Evolutionary conservation across 2,797 vertebrate genomes (phyloP).

Genomic region (Brachyalestes nurse): DNA sequence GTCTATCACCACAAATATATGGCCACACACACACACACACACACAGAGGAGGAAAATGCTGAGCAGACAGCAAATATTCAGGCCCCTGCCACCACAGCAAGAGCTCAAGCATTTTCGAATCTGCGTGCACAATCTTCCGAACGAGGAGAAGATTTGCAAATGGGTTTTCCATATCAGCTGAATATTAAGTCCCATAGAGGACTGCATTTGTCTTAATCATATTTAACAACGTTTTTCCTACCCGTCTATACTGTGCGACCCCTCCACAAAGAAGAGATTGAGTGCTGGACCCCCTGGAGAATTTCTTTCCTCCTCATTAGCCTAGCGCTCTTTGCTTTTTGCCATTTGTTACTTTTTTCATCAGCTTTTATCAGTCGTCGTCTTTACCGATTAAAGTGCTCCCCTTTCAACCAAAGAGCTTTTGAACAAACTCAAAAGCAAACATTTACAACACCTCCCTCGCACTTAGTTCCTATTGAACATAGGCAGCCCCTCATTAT

Average conservation of each 20-base stretch:
- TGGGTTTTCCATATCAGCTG: neutral
- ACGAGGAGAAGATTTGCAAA: neutral
- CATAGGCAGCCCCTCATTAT: neutral
- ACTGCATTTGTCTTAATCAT: neutral
- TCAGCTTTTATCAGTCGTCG: constrained; percentile 14
- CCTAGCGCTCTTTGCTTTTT: constrained; percentile 6
- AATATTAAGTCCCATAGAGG: neutral
- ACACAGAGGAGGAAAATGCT: neutral
- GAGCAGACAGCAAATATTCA: constrained; percentile 13
- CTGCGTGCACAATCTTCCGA: neutral
- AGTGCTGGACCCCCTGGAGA: constrained; percentile 14
- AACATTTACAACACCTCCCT: constrained; percentile 6
- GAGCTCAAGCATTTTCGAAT: constrained; percentile 15
- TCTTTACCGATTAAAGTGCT: constrained; percentile 36
- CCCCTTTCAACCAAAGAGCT: constrained; percentile 17
- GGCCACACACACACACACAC: neutral
- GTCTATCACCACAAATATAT: constrained; percentile 23
- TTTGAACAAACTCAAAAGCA: constrained; percentile 37
- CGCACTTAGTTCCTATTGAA: constrained; percentile 17
- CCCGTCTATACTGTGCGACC: too few relatives aligned
- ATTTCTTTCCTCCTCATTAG: constrained; percentile 22
- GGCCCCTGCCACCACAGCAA: constrained; percentile 7
- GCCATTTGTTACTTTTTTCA: neutral
- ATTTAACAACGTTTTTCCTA: neutral
- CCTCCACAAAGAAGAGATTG: neutral